A percentile compares a stretch with the other conserved stretches of the same genome.
Evolutionary conservation across 2,888 invertebrate species (phyloP).

Genomic region (Malachius bipustulatus): DNA sequence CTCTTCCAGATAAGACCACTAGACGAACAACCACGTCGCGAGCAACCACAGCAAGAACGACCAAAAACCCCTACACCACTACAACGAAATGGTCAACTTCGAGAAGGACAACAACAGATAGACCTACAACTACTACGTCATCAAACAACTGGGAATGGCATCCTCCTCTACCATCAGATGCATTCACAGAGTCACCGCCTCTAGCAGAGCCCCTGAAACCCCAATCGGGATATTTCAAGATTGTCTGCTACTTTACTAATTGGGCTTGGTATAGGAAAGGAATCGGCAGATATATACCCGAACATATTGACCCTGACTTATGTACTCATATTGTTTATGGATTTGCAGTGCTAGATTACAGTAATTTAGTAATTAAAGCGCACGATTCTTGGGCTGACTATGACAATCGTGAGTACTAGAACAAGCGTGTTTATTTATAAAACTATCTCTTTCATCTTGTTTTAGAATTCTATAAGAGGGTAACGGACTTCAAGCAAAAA

Average conservation of each 20-base stretch:
- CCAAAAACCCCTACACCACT: slow-evolving; percentile 24
- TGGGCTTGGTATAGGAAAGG: slow-evolving; percentile 89
- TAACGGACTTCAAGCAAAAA: slow-evolving; percentile 63
- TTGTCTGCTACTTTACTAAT: slow-evolving; percentile 86
- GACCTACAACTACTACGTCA: slow-evolving; percentile 18
- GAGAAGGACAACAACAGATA: slow-evolving; percentile 11
- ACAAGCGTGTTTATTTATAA: slow-evolving; percentile 1
- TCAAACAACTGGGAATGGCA: slow-evolving; percentile 28
- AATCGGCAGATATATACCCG: slow-evolving; percentile 69
- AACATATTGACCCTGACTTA: slow-evolving; percentile 72
- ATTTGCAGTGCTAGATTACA: slow-evolving; percentile 80
- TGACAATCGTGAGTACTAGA: slow-evolving; percentile 58
- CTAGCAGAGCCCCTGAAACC: slow-evolving; percentile 39
- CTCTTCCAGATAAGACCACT: slow-evolving; percentile 13
- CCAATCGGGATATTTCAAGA: slow-evolving; percentile 58
- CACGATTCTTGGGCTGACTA: slow-evolving; percentile 87
- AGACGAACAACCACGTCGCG: too few species aligned
- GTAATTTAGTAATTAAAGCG: slow-evolving; percentile 63
- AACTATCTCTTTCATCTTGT: too few species aligned
- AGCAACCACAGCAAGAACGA: slow-evolving; percentile 14
- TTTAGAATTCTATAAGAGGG: slow-evolving; percentile 71
- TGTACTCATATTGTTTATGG: slow-evolving; percentile 92
- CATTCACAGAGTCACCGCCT: slow-evolving; percentile 33
- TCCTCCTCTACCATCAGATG: slow-evolving; percentile 27
- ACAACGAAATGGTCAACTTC: slow-evolving; percentile 26